Conservation (phyloP, 2,797 vertebrate genomes). For the Sciurus carolinensis region DNA sequence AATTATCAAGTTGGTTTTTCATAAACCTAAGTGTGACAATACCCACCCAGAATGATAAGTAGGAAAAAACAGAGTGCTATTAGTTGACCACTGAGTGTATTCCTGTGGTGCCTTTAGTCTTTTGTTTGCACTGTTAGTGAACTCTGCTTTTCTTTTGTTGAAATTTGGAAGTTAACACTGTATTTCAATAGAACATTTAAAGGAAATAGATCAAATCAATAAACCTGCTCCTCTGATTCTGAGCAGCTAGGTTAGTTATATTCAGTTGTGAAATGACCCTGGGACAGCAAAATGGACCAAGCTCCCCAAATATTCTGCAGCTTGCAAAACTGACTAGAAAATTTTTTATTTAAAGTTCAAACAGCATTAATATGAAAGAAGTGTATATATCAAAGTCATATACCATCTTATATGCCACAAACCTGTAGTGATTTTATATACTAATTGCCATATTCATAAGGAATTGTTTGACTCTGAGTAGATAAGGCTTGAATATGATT, state of each 20-base stretch:
- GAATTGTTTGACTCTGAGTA: neutral
- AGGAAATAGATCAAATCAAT: conserved; percentile 25
- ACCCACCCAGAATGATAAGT: neutral
- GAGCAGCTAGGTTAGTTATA: neutral
- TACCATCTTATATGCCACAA: neutral
- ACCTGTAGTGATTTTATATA: neutral
- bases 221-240: neutral
- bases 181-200: conserved; percentile 20
- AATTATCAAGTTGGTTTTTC: neutral
- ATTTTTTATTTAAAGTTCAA: conserved; percentile 34
- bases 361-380: conserved; percentile 4
- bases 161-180: conserved; percentile 43
- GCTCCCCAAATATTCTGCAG: neutral
- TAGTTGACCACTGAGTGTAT: neutral
- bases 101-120: neutral
- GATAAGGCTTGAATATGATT: neutral
- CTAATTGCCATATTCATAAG: neutral
- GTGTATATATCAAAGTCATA: neutral
- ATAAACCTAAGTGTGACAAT: neutral
- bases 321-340: neutral
- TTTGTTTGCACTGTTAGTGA: conserved; percentile 6
- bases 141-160: neutral
- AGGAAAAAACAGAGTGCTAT: neutral
- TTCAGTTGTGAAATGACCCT: conserved; percentile 29
- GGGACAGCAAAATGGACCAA: neutral